Evolutionary conservation across 2,888 invertebrate genomes (phyloP).

Genomic region (Phyllotreta striolata): DNA sequence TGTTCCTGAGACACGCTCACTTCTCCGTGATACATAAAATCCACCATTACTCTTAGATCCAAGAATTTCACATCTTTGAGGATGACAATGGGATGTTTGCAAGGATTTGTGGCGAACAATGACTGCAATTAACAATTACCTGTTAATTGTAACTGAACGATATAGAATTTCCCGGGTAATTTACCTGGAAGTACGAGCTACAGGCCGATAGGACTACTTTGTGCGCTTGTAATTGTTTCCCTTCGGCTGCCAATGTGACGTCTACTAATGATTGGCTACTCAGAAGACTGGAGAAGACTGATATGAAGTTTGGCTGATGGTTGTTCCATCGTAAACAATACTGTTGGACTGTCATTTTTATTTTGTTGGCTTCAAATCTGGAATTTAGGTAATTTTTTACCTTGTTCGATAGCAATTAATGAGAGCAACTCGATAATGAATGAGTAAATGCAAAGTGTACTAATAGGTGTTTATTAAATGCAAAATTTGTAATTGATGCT

Average conservation of each 20-base stretch:
- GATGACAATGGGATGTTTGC: conserved; percentile 89
- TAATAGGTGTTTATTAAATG: too few species aligned
- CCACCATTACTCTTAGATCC: conserved; percentile 86
- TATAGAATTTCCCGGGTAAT: background rate
- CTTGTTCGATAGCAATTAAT: too few species aligned
- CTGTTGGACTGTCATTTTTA: conserved; percentile 60
- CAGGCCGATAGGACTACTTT: conserved; percentile 90
- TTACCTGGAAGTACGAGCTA: conserved; percentile 91
- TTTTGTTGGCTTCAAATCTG: too few species aligned
- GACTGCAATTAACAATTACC: conserved; percentile 64
- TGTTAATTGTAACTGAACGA: conserved; percentile 15
- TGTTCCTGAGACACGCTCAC: conserved; percentile 91
- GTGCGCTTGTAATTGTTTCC: conserved; percentile 86
- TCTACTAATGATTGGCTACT: conserved; percentile 87
- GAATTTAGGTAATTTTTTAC: too few species aligned
- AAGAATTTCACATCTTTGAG: conserved; percentile 87
- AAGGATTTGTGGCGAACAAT: conserved; percentile 84
- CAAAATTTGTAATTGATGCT: too few species aligned
- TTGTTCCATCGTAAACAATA: conserved; percentile 82
- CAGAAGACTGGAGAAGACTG: conserved; percentile 84
- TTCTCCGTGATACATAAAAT: conserved; percentile 93
- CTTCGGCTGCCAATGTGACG: conserved; percentile 91
- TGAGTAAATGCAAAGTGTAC: too few species aligned
- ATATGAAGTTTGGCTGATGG: conserved; percentile 92
- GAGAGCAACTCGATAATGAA: too few species aligned